Conservation (phyloP, 2,888 invertebrate genomes). For the Erynnis tages region DNA sequence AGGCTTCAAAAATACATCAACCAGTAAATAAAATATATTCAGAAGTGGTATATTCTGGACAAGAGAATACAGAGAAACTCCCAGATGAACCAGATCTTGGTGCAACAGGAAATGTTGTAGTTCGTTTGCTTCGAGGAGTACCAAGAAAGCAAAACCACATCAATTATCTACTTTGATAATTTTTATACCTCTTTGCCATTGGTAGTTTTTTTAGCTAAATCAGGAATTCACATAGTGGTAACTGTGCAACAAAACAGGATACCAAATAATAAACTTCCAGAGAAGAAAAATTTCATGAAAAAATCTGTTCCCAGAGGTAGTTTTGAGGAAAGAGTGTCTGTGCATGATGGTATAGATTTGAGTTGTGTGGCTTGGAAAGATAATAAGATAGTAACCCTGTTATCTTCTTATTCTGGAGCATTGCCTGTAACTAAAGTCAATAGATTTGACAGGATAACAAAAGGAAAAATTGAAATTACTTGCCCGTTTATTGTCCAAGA, state of each 20-base stretch:
- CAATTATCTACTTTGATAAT: conserved; percentile 27
- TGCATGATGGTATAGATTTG: conserved; percentile 39
- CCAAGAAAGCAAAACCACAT: conserved; percentile 16
- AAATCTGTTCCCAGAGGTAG: conserved; percentile 40
- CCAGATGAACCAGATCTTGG: conserved; percentile 13
- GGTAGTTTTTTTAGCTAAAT: conserved; percentile 39
- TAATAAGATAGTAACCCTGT: conserved; percentile 45
- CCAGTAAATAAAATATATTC: too few relatives aligned
- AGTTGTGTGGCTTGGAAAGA: conserved; percentile 46
- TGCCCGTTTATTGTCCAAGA: conserved; percentile 41
- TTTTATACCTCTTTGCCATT: conserved; percentile 40
- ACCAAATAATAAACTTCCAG: conserved; percentile 41
- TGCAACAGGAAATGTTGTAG: conserved; percentile 10
- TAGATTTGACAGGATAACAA: conserved; percentile 39
- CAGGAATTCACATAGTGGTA: conserved; percentile 39
- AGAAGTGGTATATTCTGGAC: conserved; percentile 38
- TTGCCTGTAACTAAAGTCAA: conserved; percentile 40
- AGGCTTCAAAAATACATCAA: too few relatives aligned
- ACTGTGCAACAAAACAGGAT: conserved; percentile 40
- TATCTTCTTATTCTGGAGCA: conserved; percentile 47
- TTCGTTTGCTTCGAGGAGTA: conserved; percentile 10
- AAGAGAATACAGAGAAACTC: conserved; percentile 33
- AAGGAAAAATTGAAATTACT: conserved; percentile 40
- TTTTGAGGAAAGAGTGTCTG: conserved; percentile 40
- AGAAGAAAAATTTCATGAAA: conserved; percentile 41